phyloP scores from a whole-genome alignment of 2,888 invertebrate genomes.

The Acanthoscelides obtectus region DNA sequence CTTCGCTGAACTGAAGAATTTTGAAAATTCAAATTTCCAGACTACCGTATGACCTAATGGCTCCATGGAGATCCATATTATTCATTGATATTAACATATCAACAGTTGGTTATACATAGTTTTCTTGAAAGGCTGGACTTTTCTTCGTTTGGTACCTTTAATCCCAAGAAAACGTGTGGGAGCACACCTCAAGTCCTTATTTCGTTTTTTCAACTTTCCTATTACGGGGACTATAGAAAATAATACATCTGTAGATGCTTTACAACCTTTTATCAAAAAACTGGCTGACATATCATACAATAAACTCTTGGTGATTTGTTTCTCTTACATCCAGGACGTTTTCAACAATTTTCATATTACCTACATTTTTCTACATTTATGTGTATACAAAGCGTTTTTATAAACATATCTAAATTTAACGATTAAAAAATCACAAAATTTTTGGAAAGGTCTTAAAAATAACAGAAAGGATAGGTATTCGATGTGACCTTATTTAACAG shows the following conservation, averaged over 20 bases:
- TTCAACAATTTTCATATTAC: not conserved
- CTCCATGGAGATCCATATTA: too few relatives aligned
- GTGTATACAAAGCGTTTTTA: not conserved
- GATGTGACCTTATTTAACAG: not conserved
- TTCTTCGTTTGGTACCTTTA: too few relatives aligned
- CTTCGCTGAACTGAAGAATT: too few relatives aligned
- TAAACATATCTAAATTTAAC: not conserved
- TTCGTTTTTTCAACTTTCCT: too few relatives aligned
- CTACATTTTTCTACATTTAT: not conserved
- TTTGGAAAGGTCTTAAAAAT: not conserved
- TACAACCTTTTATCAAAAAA: not conserved
- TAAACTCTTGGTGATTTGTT: not conserved
- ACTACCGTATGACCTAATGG: too few relatives aligned
- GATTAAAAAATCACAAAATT: not conserved
- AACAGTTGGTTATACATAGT: too few relatives aligned
- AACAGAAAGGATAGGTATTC: not conserved
- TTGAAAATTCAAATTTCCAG: too few relatives aligned
- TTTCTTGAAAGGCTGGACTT: too few relatives aligned
- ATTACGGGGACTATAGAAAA: too few relatives aligned
- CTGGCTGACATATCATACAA: not conserved
- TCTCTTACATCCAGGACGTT: not conserved
- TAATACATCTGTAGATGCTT: not conserved
- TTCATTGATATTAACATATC: too few relatives aligned
- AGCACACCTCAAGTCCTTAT: too few relatives aligned
- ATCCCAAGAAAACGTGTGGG: too few relatives aligned